Evolutionary conservation across 2,797 vertebrate genomes (phyloP), one percentile per base, ranked within the genome.

Genomic region (Peromyscus eremicus): DNA sequence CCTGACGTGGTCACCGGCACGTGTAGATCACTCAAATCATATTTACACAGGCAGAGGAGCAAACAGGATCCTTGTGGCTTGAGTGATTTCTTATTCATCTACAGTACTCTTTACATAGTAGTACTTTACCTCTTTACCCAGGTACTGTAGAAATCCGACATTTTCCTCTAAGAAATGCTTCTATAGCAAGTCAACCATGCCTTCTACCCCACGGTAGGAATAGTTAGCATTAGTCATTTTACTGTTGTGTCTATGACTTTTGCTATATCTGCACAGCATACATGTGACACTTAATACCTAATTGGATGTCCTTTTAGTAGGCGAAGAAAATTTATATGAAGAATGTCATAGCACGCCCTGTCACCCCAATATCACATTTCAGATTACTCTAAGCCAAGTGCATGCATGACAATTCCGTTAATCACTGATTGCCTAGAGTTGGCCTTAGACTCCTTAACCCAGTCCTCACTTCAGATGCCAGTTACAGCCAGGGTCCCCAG

Each of bases 141-240:
- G 4, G 2, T 34, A 9, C 32, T 13, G 1, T n/a, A n/a, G 79
- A 87, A 25, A 27, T n/a, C 52, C 92, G 83, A 27, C 34, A 25
- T 73, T 73, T 94, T 55, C 94, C 71, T n/a, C 57, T 55, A 34
- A 71, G 40, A 94, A 71, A 80, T 57, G 46, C 57, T 64, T 64
- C 25, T 76, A n/a, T 52, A 32, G 32, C 73, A 85, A 91, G n/a
- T 52, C 68, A 23, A 14, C 62, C 0, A 0, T 62, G 70, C 64
- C 55, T 29, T 89, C 66, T 76, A 4, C 57, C 49, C 4, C 60
- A n/a, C 81, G 43, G 49, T 89, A 60, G 52, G 92, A 73, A 60
- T 83, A 80, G 32, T 81, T 89, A 49, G 66, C 12, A 16, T 87
- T 89, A 62, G 12, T 32, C 17, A 85, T 73, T 64, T 82, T 9